These are phyloP conservation scores for Plestiodon gilberti DNA, from an alignment of 2,113 vertebrate species.

Conservation along the genomic window DNA sequence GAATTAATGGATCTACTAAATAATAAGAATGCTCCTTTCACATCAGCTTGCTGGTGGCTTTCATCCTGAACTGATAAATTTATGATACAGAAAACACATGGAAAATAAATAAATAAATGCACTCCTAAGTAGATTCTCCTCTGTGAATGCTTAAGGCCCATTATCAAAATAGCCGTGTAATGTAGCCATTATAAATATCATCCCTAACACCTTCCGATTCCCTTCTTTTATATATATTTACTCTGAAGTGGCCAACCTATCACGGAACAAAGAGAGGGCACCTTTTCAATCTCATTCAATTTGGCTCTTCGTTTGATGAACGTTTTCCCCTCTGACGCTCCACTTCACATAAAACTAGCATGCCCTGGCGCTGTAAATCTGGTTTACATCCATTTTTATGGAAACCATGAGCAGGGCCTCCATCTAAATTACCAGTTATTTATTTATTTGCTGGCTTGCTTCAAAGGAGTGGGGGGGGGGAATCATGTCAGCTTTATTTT, in stretches of 20 bases:
- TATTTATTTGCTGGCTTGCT: constrained; percentile 48
- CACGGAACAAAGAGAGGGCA: constrained; percentile 76
- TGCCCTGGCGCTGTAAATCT: constrained; percentile 74
- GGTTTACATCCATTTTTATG: constrained; percentile 74
- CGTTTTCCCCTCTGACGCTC: constrained; percentile 71
- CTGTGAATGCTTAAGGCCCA: constrained; percentile 72
- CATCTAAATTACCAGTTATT: constrained; percentile 71
- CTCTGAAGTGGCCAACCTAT: constrained; percentile 72
- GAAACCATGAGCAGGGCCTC: constrained; percentile 58
- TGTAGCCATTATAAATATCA: constrained; percentile 62
- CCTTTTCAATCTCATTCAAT: constrained; percentile 76
- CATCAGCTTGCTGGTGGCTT: constrained; percentile 31
- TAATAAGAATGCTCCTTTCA: constrained; percentile 1
- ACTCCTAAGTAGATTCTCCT: constrained; percentile 71
- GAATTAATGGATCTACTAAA: not conserved
- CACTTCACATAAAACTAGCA: constrained; percentile 75
- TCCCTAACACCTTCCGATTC: constrained; percentile 71
- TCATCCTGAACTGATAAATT: constrained; percentile 55
- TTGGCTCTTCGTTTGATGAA: constrained; percentile 70
- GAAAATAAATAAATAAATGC: too few species aligned
- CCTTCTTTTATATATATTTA: constrained; percentile 55
- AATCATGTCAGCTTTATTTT: not conserved
- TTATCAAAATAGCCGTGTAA: constrained; percentile 71
- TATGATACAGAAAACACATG: constrained; percentile 45
- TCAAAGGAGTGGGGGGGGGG: not conserved